Conservation (phyloP, 2,888 invertebrate genomes). For the Yponomeuta sedellus region DNA sequence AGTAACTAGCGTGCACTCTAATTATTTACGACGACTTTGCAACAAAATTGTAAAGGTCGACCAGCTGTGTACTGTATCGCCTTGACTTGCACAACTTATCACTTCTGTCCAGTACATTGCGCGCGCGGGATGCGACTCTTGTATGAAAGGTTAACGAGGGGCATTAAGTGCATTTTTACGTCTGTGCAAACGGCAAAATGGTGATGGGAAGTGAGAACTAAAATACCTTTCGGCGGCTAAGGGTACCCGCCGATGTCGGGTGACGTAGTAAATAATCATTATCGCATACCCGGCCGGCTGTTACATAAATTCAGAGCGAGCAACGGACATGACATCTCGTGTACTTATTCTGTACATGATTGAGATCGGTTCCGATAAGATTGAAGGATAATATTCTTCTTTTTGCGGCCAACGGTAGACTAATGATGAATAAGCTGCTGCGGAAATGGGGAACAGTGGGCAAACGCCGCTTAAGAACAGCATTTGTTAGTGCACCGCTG, state of each 20-base stretch:
- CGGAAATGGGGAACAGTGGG: too few relatives aligned
- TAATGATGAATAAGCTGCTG: too few relatives aligned
- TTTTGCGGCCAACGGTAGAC: too few relatives aligned
- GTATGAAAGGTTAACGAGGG: conserved; percentile 59
- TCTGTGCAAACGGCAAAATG: conserved; percentile 40
- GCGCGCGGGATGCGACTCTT: conserved; percentile 32
- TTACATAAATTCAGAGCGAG: conserved; percentile 19
- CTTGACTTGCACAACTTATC: too few relatives aligned
- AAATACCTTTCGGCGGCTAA: conserved; percentile 10
- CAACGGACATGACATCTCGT: neutral
- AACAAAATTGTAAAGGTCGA: too few relatives aligned
- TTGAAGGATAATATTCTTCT: neutral
- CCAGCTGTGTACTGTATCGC: too few relatives aligned
- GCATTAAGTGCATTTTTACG: conserved; percentile 51
- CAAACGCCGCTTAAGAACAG: too few relatives aligned
- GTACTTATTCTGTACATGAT: neutral
- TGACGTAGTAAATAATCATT: conserved; percentile 19
- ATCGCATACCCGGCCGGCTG: conserved; percentile 19
- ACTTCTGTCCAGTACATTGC: too few relatives aligned
- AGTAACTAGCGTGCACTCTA: too few relatives aligned
- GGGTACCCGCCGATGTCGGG: conserved; percentile 34
- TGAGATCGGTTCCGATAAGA: neutral
- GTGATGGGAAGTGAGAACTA: conserved; percentile 36
- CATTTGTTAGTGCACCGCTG: too few relatives aligned
- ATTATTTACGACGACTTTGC: too few relatives aligned